Base-by-base conservation (phyloP, 2,888 invertebrate species). In the Julus scanicus region DNA sequence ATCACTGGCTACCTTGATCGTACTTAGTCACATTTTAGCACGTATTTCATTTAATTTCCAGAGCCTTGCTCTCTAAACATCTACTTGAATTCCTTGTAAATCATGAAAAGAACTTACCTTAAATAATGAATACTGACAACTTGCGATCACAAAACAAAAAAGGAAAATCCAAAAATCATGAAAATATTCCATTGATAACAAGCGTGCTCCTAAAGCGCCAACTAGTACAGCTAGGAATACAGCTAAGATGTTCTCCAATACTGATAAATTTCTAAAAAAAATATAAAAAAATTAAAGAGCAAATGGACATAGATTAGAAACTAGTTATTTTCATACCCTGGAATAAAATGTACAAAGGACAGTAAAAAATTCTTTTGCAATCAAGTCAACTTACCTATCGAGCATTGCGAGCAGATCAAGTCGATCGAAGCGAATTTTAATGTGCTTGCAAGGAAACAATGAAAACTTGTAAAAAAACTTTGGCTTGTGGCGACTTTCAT, bases 91-190 rank as follows among this genome's bases (percentile, higher is more conserved):
- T 11, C 37, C 84, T 37, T 4, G 29, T 1, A 29, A 1, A 29
- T 29, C 29, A 29, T 29, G 29, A 29, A 29, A 29, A 29, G 0
- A 29, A 84, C 90, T 90, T 89, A 92, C 92, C 91, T 99, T 99
- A 90, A 99, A 93, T 90, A 99, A 93, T 0, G 98, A 98, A 92
- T 99, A 99, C 92, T 99, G 99, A 91, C 98, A 98, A 20, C 98
- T 96, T 0, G 99, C 99, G 91, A 99, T 97, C n/a, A 99, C 97
- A 91, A 98, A 96, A 93, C 99, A 99, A 92, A 99, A 98, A 91
- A 98, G 94, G 92, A 99, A 97, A 20, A 98, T 97, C 91, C 96
- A 96, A 88, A 99, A 94, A 92, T 99, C 99, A 91, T 95, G 95
- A 93, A 97, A 99, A 92, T 98, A 96, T 86, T 96, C 95, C 85